Evolutionary conservation across 2,113 vertebrate genomes (phyloP), one percentile per base, ranked within the genome.

Genomic region (Spermophilus dauricus): DNA sequence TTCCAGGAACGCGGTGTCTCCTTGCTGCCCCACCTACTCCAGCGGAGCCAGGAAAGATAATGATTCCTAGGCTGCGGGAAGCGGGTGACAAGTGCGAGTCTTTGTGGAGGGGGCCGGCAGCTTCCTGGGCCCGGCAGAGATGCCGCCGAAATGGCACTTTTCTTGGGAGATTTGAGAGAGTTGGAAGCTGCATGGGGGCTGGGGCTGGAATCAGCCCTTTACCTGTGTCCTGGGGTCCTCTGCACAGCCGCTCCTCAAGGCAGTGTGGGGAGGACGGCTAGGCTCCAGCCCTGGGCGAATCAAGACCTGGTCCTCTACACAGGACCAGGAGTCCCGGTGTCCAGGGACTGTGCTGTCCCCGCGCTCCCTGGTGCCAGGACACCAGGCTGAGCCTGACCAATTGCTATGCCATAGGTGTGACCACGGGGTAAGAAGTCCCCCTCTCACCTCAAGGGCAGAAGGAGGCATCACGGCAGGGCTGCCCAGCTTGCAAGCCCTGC

Each of bases 111-210:
- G n/a, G 82, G 69, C 42, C 42, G 86, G 80, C 72, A 37, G 93
- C 72, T 65, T 63, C 45, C 87, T 73, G 42, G 30, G 34, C 48
- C 32, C 42, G 69, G 86, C 73, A 56, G 80, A 92, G 53, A 69
- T 0, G 14, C 91, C 0, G 20, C 69, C 69, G 82, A 78, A 73
- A 51, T 95, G 96, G 86, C 96, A 78, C 86, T 93, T 96, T 86
- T 73, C 89, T 80, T 91, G 96, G 96, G 37, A 77, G 97, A 83
- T 91, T 32, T 87, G 87, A 88, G 88, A 83, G 85, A 10, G 16
- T n/a, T 37, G 69, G 75, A 75, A 22, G 65, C 82, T 4, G 17
- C 2, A 0, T 13, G 39, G 96, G 95, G 88, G 9, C 42, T 32
- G 5, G 20, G 83, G 65, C 53, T 65, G 73, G 88, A 78, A 93